Evolutionary conservation across 2,888 invertebrate species (phyloP).

Genomic region (Mythimna pallens): DNA sequence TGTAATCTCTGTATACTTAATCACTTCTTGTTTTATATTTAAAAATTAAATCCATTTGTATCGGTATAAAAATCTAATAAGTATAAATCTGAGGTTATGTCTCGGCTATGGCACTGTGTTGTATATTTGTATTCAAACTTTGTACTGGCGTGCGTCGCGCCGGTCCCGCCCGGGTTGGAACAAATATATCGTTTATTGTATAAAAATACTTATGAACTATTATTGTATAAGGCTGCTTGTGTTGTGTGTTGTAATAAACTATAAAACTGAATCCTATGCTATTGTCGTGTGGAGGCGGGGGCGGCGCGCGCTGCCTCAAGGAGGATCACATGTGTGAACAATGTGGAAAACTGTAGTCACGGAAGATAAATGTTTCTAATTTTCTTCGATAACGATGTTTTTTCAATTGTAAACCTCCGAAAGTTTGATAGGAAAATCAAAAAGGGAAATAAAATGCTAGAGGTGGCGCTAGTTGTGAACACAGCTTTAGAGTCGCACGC

Average conservation of each 20-base stretch:
- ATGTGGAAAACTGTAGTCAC: conserved; percentile 83
- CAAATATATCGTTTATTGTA: conserved; percentile 82
- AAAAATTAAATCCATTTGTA: conserved; percentile 91
- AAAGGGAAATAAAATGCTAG: conserved; percentile 78
- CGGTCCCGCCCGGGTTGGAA: conserved; percentile 71
- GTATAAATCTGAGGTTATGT: conserved; percentile 90
- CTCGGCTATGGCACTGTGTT: conserved; percentile 89
- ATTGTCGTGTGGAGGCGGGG: conserved; percentile 71
- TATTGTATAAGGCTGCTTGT: conserved; percentile 88
- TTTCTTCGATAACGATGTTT: conserved; percentile 84
- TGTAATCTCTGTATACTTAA: conserved; percentile 91
- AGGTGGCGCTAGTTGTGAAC: conserved; percentile 71
- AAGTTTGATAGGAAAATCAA: conserved; percentile 90
- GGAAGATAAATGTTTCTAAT: conserved; percentile 83
- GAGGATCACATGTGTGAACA: conserved; percentile 82
- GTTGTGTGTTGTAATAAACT: conserved; percentile 73
- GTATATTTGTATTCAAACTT: conserved; percentile 88
- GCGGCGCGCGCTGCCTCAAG: conserved; percentile 77
- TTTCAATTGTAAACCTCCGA: conserved; percentile 88
- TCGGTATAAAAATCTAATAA: conserved; percentile 91
- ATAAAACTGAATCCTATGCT: conserved; percentile 81
- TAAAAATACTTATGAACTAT: conserved; percentile 90
- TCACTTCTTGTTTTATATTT: conserved; percentile 90
- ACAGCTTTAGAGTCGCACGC: conserved; percentile 34
- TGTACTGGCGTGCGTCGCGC: conserved; percentile 77